Evolutionary conservation across 35 echinoderm and acorn worm species (phyloP).

Genomic region (Ophiothrix spiculata): DNA sequence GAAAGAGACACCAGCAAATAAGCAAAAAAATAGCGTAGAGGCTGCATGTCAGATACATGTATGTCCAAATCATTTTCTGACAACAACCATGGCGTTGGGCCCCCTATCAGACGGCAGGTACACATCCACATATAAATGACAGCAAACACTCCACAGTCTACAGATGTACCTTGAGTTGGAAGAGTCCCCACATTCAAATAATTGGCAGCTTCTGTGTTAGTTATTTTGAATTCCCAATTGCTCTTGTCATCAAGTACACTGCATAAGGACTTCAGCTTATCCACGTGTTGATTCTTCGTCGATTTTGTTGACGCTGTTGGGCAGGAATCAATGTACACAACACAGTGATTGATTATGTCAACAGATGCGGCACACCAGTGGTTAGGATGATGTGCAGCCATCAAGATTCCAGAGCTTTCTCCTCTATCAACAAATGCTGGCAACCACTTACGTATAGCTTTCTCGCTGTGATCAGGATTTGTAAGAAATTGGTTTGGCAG

Average conservation of each 20-base stretch:
- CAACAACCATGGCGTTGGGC: neutral
- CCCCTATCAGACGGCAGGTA: neutral
- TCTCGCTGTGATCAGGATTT: neutral
- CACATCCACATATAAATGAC: neutral
- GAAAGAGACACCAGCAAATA: neutral
- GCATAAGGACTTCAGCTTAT: neutral
- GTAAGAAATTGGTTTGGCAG: neutral
- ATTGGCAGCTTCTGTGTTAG: neutral
- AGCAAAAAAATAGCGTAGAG: neutral
- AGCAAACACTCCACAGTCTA: neutral
- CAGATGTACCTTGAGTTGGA: neutral
- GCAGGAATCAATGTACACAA: neutral
- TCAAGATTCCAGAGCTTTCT: neutral
- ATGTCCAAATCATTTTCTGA: neutral
- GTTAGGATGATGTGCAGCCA: neutral
- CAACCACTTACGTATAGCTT: neutral
- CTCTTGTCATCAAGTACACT: neutral
- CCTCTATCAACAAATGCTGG: neutral
- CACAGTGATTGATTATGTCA: neutral
- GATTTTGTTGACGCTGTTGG: neutral
- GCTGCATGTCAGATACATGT: neutral
- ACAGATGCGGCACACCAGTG: neutral
- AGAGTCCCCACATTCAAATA: neutral
- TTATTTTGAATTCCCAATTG: neutral
- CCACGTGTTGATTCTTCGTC: neutral